Conservation (phyloP, 2,888 invertebrate genomes). For the Tricholauxania praeusta region DNA sequence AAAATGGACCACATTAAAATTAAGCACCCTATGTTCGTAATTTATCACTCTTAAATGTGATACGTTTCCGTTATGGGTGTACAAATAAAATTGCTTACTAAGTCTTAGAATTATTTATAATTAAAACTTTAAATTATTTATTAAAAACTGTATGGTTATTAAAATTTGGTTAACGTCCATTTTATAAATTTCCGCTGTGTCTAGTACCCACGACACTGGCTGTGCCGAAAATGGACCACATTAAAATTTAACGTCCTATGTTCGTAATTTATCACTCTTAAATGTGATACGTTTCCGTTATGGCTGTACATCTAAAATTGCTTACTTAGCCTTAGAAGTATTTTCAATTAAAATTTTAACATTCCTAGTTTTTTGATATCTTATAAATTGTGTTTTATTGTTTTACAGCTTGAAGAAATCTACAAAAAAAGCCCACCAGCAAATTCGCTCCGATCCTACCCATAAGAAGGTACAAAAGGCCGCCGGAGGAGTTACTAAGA, state of each 20-base stretch:
- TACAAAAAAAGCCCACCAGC: slow-evolving; percentile 97
- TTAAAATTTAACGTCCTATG: slow-evolving; percentile 53
- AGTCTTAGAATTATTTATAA: too few species aligned
- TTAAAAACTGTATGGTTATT: slow-evolving; percentile 44
- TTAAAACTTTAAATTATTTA: too few species aligned
- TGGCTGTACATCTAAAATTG: slow-evolving; percentile 40
- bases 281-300: slow-evolving; percentile 52
- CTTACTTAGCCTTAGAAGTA: too few species aligned
- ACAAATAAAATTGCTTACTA: slow-evolving; percentile 27
- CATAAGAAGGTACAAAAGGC: slow-evolving; percentile 72
- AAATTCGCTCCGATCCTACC: slow-evolving; percentile 90
- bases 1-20: slow-evolving; percentile 73
- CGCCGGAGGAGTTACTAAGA: slow-evolving; percentile 74
- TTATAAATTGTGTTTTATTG: background rate
- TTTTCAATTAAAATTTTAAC: too few species aligned
- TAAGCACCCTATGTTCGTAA: slow-evolving; percentile 57
- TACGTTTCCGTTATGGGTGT: slow-evolving; percentile 50
- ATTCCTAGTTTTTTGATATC: background rate
- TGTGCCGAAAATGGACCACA: slow-evolving; percentile 79
- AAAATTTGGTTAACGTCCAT: slow-evolving; percentile 62
- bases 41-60: slow-evolving; percentile 46
- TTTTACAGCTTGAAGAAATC: slow-evolving; percentile 83
- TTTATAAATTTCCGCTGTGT: slow-evolving; percentile 71
- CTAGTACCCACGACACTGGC: slow-evolving; percentile 60
- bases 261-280: slow-evolving; percentile 53